These are phyloP conservation scores for Notarius lentiginosus DNA, from an alignment of 2,113 vertebrate species.

Conservation along the genomic window DNA sequence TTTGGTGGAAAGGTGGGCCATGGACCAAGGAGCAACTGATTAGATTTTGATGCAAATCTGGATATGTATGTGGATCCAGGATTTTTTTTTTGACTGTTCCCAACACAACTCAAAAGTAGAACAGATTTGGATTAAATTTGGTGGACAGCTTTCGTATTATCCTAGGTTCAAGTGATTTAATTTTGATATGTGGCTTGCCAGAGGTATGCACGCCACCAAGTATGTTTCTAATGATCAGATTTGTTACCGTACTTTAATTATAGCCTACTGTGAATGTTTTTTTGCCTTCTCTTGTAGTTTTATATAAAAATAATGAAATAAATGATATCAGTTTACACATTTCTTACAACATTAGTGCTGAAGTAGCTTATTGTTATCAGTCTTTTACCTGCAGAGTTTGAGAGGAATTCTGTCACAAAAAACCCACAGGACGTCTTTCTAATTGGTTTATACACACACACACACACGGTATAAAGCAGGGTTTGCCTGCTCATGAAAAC, in stretches of 20 bases:
- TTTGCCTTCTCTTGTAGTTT: not conserved
- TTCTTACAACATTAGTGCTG: not conserved
- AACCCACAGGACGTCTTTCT: not conserved
- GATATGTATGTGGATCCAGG: too few relatives aligned
- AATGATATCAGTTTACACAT: not conserved
- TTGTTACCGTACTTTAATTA: not conserved
- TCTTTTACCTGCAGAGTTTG: constrained; percentile 5
- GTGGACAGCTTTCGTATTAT: too few relatives aligned
- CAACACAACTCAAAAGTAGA: too few relatives aligned
- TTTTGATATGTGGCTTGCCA: too few relatives aligned
- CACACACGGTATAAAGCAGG: not conserved
- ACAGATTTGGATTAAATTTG: too few relatives aligned
- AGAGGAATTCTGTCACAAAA: not conserved
- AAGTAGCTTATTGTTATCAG: not conserved
- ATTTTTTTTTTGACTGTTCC: too few relatives aligned
- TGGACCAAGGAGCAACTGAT: too few relatives aligned
- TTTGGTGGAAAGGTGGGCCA: too few relatives aligned
- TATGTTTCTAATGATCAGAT: not conserved
- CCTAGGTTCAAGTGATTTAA: too few relatives aligned
- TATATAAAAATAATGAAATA: not conserved
- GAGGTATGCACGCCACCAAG: too few relatives aligned
- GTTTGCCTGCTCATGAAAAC: constrained; percentile 2
- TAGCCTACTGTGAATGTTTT: not conserved
- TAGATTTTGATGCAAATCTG: too few relatives aligned
- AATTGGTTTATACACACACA: constrained; percentile 21